Evolutionary conservation across 2,888 invertebrate genomes (phyloP), one percentile per base, ranked within the genome.

Genomic region (Dendrolimus pini): DNA sequence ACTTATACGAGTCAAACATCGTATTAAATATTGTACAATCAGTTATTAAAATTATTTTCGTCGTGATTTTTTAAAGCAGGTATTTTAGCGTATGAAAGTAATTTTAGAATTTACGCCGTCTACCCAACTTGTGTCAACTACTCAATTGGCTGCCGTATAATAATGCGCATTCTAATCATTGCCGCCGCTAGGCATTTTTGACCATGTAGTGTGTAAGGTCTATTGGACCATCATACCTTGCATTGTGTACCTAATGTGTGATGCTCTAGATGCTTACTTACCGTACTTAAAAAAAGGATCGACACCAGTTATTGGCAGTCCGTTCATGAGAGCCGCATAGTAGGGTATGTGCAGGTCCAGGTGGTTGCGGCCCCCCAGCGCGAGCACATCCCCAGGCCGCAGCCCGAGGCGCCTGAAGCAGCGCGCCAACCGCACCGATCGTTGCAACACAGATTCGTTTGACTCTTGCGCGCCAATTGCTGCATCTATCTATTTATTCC

Each of bases 321-420:
- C 88, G 47, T 80, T 84, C 58, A 83, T 60, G 0, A 84, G 58
- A 1, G 80, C 85, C 1, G 88, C 83, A 18, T 80, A 83, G 66
- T 70, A 82, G 0, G 88, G 86, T 55, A 88, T 80, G 57, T 80
- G 76, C 0, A 86, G 60, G 53, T 88, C 79, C 9, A 87, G 62
- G 55, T 89, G 86, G 60, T 88, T 87, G 52, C 62, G 71, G 0
- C 87, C 89, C 0, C 81, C 75, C 7, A 88, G 59, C 2, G 82
- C 80, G 41, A 88, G 54, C 0, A 84, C 77, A 53, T 85, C 85
- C 1, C 87, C 88, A 0, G 84, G 81, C 8, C 66, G 63, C 2
- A 78, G 60, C 0, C 85, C 83, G 0, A 74, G 64, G 2, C 63
- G 70, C 7, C 78, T 71, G 7, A 88, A 60, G 41, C 80, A 71